Evolutionary conservation across 2,888 invertebrate species (phyloP), one percentile per base, ranked within the genome.

Genomic region (Lordiphosa fenestrarum): DNA sequence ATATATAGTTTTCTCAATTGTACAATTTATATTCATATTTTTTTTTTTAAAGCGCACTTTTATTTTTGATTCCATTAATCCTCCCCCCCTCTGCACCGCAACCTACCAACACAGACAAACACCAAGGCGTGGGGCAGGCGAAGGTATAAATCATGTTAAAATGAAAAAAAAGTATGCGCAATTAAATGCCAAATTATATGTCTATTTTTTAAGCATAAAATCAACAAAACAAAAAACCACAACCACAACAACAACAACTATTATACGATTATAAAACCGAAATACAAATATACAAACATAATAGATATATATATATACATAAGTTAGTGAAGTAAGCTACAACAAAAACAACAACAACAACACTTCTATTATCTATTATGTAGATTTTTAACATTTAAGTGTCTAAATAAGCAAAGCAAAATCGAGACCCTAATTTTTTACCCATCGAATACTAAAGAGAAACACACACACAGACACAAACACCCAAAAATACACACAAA

Each of bases 121-220:
- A 30, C 7, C 2, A 62, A 52, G 36, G 13, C 25, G 44, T 37
- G 37, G 53, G 52, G 38, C 7, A 6, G 30, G 13, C n/a, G 7
- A 53, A 55, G 40, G 15, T 15, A 15, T 49, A 53, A 49, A 46
- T 15, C 69, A 48, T 15, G 15, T 15, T 15, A 15, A 15, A 15
- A 15, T 15, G 1, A 15, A 15, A 15, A 15, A 46, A 63, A 66
- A 64, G 59, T 67, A 74, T 68, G 72, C 83, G 83, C 74, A 83
- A 80, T 83, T 83, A 83, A 70, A 80, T 80, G 80, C 80, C 80
- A 80, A 80, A 80, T 80, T 83, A 72, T 74, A 69, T 77, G 73
- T 77, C 71, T 77, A 82, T 50, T 60, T 68, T 77, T 64, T 82
- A 77, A 82, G 78, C 64, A 64, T 53, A 12, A 58, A 50, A 64